phyloP scores from a whole-genome alignment of 1,140 invertebrate species.

The Drosophila willistoni region DNA sequence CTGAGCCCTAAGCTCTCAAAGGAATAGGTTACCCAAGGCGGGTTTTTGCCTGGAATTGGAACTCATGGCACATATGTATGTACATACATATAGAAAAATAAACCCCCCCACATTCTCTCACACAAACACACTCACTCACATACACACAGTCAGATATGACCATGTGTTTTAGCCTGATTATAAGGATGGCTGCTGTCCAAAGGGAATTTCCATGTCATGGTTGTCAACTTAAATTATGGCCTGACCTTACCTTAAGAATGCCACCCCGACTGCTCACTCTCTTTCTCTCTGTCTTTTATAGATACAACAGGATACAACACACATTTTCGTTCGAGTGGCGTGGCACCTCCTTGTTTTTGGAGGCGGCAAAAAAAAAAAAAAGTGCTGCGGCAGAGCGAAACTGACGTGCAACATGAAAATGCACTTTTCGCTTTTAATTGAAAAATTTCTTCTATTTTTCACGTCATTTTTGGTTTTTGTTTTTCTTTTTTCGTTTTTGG shows the following conservation, averaged over 20 bases:
- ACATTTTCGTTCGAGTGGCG: slow-evolving; percentile 60
- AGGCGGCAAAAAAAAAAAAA: background rate
- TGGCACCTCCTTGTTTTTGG: background rate
- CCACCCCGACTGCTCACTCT: slow-evolving; percentile 7
- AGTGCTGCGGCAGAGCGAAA: slow-evolving; percentile 32
- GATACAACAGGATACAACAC: slow-evolving; percentile 31
- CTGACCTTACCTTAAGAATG: slow-evolving; percentile 70
- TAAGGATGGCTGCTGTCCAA: slow-evolving; percentile 57
- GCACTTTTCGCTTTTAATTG: slow-evolving; percentile 81
- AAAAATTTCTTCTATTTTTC: slow-evolving; percentile 64
- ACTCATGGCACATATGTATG: slow-evolving; percentile 25
- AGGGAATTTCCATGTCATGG: slow-evolving; percentile 77
- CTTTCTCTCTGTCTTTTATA: slow-evolving; percentile 4
- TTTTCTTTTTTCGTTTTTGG: slow-evolving; percentile 3
- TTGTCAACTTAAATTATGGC: slow-evolving; percentile 80
- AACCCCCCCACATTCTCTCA: background rate
- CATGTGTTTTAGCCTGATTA: slow-evolving; percentile 79
- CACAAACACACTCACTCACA: slow-evolving; percentile 22
- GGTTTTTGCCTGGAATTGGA: slow-evolving; percentile 39
- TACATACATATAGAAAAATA: background rate
- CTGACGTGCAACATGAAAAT: slow-evolving; percentile 81
- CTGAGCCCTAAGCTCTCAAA: slow-evolving; percentile 40
- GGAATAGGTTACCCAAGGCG: slow-evolving; percentile 57
- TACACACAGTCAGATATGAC: slow-evolving; percentile 20
- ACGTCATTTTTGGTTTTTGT: slow-evolving; percentile 66